Percentiles rank a stretch among this genome's conserved stretches.
Conservation (phyloP, 2,113 vertebrate genomes). For the Tor tambroides region DNA sequence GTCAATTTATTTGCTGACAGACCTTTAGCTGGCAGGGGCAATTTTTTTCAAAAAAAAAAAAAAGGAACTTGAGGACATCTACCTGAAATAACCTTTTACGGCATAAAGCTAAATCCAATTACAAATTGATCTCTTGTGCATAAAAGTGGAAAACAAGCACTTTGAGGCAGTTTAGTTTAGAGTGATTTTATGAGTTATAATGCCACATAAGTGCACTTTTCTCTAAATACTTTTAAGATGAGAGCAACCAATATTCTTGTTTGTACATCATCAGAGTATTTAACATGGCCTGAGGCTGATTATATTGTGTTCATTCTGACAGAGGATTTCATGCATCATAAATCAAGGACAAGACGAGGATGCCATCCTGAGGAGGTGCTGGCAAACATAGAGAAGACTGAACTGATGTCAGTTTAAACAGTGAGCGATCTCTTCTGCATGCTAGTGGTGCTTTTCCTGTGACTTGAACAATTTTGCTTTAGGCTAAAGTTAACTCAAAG, state of each 20-base stretch:
- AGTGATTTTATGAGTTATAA: not conserved
- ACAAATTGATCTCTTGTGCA: slow-evolving; percentile 18
- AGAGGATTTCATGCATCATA: slow-evolving; percentile 21
- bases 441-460: not conserved
- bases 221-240: not conserved
- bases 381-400: not conserved
- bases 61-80: not conserved
- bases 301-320: slow-evolving; percentile 5
- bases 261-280: not conserved
- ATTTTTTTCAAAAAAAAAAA: not conserved
- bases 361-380: slow-evolving; percentile 13
- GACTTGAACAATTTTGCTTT: not conserved
- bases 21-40: not conserved
- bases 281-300: not conserved
- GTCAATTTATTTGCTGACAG: slow-evolving; percentile 9
- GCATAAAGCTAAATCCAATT: slow-evolving; percentile 5
- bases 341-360: slow-evolving; percentile 19
- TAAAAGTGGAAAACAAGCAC: slow-evolving; percentile 9
- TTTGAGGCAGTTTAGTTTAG: not conserved
- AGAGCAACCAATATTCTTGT: not conserved
- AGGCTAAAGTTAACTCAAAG: slow-evolving; percentile 21
- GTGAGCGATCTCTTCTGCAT: not conserved
- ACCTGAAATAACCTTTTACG: slow-evolving; percentile 17
- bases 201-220: slow-evolving; percentile 11
- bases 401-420: slow-evolving; percentile 17